Evolutionary conservation across 2,888 invertebrate species (phyloP).

Genomic region (Metopia argyrocephala): DNA sequence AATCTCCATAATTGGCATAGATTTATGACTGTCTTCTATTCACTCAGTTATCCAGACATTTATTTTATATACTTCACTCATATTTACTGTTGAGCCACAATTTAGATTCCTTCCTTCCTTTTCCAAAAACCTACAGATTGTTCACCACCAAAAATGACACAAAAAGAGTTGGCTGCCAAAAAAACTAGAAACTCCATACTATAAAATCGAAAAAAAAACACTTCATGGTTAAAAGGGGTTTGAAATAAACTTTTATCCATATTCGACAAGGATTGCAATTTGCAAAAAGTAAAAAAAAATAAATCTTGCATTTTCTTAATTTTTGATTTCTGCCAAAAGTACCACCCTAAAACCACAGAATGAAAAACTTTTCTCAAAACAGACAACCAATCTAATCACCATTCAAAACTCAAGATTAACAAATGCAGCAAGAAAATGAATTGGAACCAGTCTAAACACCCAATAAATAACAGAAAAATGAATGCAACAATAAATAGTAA

Average conservation of each 20-base stretch:
- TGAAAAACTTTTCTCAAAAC: background rate
- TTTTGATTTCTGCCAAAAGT: constrained; percentile 10
- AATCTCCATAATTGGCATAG: constrained; percentile 53
- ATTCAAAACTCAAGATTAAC: background rate
- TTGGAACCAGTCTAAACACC: background rate
- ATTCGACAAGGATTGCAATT: too few species aligned
- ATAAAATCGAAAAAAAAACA: too few species aligned
- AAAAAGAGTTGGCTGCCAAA: background rate
- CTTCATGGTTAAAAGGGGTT: too few species aligned
- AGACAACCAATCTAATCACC: background rate
- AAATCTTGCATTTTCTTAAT: too few species aligned
- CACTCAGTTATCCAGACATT: background rate
- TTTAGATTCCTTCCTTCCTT: background rate
- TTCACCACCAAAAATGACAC: too few species aligned
- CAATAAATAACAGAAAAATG: background rate
- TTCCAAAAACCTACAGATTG: background rate
- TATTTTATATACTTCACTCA: too few species aligned
- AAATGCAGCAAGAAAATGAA: background rate
- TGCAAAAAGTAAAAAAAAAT: too few species aligned
- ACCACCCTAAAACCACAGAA: constrained; percentile 25
- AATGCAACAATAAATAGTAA: background rate
- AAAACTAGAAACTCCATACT: background rate
- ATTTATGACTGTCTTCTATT: constrained; percentile 50
- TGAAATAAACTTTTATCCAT: too few species aligned
- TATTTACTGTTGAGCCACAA: background rate